Evolutionary conservation across 1,140 invertebrate genomes (phyloP).

Genomic region (Bemisia tabaci): DNA sequence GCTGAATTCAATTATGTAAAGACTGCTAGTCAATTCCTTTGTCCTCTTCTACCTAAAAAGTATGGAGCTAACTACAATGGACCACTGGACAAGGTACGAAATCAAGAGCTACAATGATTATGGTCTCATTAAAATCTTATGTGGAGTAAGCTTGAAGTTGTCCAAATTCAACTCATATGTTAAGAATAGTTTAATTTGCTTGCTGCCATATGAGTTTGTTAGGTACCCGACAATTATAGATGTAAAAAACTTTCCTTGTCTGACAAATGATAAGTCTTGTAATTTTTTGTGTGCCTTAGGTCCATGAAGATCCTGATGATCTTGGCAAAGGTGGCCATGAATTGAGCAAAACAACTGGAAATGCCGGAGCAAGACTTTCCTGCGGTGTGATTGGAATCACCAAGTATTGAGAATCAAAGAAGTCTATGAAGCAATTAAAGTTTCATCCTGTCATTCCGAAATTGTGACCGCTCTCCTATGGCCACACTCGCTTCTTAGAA

Average conservation of each 20-base stretch:
- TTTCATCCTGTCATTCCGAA: neutral
- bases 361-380: conserved; percentile 87
- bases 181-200: no score
- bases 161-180: neutral
- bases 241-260: no score
- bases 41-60: no score
- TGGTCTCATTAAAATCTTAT: neutral
- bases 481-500: neutral
- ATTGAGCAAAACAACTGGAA: conserved; percentile 88
- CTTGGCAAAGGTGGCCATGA: conserved; percentile 86
- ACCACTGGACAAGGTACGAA: no score
- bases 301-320: conserved; percentile 90
- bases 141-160: neutral
- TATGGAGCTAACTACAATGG: no score
- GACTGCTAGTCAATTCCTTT: neutral
- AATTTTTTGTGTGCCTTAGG: conserved; percentile 27
- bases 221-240: no score
- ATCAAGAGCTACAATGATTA: no score
- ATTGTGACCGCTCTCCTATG: neutral
- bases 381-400: conserved; percentile 94
- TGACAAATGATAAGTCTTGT: no score
- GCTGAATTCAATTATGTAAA: no score
- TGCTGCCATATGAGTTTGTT: no score
- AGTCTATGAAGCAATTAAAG: neutral
- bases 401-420: conserved; percentile 28